A percentile compares a stretch with the other conserved stretches of the same genome.
phyloP scores from a whole-genome alignment of 2,113 vertebrate genomes.

The Psittacula cyanocephala region DNA sequence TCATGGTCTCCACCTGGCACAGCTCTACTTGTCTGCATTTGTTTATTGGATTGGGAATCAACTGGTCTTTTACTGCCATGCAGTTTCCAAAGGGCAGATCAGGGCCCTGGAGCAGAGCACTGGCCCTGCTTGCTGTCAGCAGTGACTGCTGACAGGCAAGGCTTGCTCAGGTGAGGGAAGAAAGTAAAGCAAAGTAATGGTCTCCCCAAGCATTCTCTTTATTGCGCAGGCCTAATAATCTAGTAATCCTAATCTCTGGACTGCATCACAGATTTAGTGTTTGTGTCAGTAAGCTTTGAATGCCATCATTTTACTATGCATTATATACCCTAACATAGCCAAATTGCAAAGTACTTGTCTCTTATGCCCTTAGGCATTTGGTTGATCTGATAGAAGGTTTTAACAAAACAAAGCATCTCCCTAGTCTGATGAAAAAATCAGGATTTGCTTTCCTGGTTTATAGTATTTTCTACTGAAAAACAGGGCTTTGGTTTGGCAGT shows the following conservation, averaged over 20 bases:
- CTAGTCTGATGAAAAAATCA: background rate
- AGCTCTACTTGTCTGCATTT: background rate
- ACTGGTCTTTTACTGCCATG: background rate
- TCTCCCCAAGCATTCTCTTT: background rate
- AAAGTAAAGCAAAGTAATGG: background rate
- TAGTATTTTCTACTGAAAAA: background rate
- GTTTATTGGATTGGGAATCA: background rate
- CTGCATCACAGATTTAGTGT: accelerated
- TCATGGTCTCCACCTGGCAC: accelerated
- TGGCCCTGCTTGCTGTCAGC: accelerated
- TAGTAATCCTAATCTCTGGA: background rate
- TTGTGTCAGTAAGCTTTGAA: background rate
- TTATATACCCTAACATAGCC: background rate
- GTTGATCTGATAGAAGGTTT: background rate
- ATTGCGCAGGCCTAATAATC: background rate
- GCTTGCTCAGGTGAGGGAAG: background rate
- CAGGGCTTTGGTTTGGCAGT: background rate
- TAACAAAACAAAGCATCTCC: background rate
- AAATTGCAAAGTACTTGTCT: background rate
- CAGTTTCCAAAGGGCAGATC: background rate
- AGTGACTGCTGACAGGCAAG: background rate
- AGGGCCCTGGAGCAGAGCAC: background rate
- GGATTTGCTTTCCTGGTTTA: background rate
- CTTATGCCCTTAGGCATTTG: background rate
- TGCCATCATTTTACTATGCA: background rate